Base-by-base conservation (phyloP, 2,888 invertebrate species). In the Vanessa cardui region DNA sequence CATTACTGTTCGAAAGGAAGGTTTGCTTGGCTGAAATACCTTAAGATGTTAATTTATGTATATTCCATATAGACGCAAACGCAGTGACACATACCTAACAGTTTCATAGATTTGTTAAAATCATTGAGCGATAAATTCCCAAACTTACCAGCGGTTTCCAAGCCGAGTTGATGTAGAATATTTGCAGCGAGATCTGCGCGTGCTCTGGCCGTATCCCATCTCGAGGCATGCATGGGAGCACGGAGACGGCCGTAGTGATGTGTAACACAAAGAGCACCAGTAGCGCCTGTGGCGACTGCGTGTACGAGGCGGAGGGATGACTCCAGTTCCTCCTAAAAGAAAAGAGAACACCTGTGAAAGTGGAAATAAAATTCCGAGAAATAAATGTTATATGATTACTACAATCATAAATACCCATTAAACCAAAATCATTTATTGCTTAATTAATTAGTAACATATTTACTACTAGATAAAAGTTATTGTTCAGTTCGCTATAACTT, bases 111-210 rank as follows among this genome's bases (percentile, higher is more conserved):
- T 15, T 39, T 33, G 26, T 47, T 18, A 15, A 20, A 45, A 15
- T 60, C 15, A n/a, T 45, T 44, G 12, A 39, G 12, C 9, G 18
- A 16, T 4, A 44, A 52, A 18, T 21, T 21, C 7, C 20, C 39
- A 8, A 31, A 91, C 76, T 78, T 69, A 91, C 92, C 90, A 71
- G 83, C 81, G 65, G 77, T 86, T 70, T 88, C 95, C 83, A 96
- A 94, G 61, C 96, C 96, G 45, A 97, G 93, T 81, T 96, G 96
- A 78, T 96, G 95, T 6, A 97, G 89, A 71, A 97, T 92, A 72
- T 95, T 94, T 56, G 97, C 96, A 6, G 96, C 95, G 76, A 97
- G 94, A 82, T 97, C 97, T 52, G 96, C 95, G 79, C 97, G 96
- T 80, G 97, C 96, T 72, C 96, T 93, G 20, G 96, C 95, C 15